Percentiles rank a stretch among this genome's conserved stretches.
These are phyloP conservation scores for Rhopalosiphum maidis DNA, from an alignment of 1,140 invertebrate genomes.

Conservation along the genomic window DNA sequence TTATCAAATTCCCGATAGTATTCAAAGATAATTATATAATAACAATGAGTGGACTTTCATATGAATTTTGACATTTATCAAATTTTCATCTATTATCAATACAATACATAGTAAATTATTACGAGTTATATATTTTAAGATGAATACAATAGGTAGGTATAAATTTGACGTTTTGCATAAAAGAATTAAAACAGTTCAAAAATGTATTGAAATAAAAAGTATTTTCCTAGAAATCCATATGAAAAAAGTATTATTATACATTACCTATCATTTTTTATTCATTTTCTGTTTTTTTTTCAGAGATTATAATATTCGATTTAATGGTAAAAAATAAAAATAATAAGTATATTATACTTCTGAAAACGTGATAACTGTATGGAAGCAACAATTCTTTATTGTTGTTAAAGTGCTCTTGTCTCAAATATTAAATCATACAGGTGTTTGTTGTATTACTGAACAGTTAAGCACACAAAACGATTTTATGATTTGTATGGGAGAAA, in stretches of 20 bases:
- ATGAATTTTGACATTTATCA: background rate
- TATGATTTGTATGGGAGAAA: background rate
- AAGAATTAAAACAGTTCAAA: background rate
- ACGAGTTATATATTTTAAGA: background rate
- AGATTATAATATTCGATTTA: background rate
- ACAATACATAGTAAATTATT: background rate
- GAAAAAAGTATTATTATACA: background rate
- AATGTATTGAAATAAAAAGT: background rate
- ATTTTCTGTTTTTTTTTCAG: background rate
- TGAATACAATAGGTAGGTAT: background rate
- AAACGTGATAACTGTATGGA: background rate
- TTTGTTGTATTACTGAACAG: background rate
- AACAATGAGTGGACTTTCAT: constrained; percentile 10
- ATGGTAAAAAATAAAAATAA: background rate
- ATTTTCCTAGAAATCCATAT: background rate
- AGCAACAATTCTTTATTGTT: background rate
- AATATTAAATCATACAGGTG: constrained; percentile 17
- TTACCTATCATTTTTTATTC: background rate
- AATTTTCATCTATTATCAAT: background rate
- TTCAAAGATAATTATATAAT: background rate
- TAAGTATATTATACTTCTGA: background rate
- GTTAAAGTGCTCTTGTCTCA: background rate
- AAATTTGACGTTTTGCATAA: no score
- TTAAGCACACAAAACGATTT: background rate
- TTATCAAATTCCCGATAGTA: background rate